These are phyloP conservation scores for Apamea anceps DNA, from an alignment of 2,888 invertebrate species.

Conservation along the genomic window DNA sequence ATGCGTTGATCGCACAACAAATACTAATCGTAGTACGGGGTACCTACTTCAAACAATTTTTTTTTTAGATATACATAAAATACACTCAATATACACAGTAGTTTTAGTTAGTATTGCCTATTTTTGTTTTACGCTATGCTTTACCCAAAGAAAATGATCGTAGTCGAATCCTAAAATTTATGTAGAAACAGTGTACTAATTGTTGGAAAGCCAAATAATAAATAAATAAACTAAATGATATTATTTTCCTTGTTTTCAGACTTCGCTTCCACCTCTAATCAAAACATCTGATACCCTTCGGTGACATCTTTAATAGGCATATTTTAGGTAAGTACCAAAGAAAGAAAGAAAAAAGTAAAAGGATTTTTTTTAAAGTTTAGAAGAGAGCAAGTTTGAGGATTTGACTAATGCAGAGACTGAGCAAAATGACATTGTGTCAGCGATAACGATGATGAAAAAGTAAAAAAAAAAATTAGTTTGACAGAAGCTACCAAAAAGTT, in stretches of 20 bases:
- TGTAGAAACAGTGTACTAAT: neutral
- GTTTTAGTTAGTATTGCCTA: neutral
- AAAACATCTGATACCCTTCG: constrained; percentile 45
- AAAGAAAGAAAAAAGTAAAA: neutral
- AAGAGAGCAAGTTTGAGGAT: no score
- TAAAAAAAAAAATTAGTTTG: no score
- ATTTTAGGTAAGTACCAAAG: constrained; percentile 65
- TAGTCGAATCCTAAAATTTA: neutral
- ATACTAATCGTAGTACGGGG: neutral
- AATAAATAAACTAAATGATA: neutral
- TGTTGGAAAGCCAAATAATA: neutral
- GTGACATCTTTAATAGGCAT: constrained; percentile 58
- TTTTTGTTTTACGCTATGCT: neutral
- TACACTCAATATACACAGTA: neutral
- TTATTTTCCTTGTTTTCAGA: constrained; percentile 53
- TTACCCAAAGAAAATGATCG: neutral
- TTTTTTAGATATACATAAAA: neutral
- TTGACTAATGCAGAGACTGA: neutral
- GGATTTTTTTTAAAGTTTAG: no score
- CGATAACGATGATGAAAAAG: neutral
- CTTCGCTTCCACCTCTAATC: constrained; percentile 48
- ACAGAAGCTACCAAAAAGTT: neutral
- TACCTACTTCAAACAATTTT: neutral
- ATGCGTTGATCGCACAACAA: neutral
- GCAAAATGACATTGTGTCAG: neutral